Base-by-base conservation (phyloP, 2,888 invertebrate genomes). In the Platycheirus albimanus region DNA sequence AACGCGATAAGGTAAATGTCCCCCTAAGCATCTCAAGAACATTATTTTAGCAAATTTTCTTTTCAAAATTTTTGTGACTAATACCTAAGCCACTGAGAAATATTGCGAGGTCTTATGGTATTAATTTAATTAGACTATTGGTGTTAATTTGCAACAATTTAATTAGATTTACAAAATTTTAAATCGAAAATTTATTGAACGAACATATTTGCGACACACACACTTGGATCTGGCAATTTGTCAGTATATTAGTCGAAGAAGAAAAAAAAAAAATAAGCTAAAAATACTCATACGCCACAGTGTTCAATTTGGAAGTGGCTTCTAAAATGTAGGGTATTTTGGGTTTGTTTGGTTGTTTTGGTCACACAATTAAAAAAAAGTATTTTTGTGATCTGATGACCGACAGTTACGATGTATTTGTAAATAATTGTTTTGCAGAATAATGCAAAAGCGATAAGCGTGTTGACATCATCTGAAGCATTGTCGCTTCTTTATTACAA, bases 141-240 rank as follows among this genome's bases (percentile, higher is more conserved):
- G 49, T 75, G 74, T 58, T 75, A 75, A 75, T 75, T 75, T 75
- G 41, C 30, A 51, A 58, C 66, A 75, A 66, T 75, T 75, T 58
- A 58, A 75, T 75, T 66, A 49, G 49, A 66, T 58, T 58, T n/a
- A n/a, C n/a, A n/a, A n/a, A n/a, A n/a, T n/a, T n/a, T n/a, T n/a
- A n/a, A n/a, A n/a, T n/a, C n/a, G n/a, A n/a, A n/a, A n/a, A n/a
- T n/a, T 67, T 7, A 30, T 33, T 30, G 30, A 33, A 13, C 38
- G 13, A 10, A 38, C 38, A 74, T 47, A 74, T 74, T 20, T 56
- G 64, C 74, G 74, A 66, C 47, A 66, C 56, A 72, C 52, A 72
- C 36, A 64, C n/a, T n/a, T n/a, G 19, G n/a, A 54, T 47, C 56
- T 63, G 63, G 15, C 20, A 30, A 17, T n/a, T 47, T 15, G 20